phyloP scores from a whole-genome alignment of 2,113 vertebrate genomes.

The Oreocharis arfaki region DNA sequence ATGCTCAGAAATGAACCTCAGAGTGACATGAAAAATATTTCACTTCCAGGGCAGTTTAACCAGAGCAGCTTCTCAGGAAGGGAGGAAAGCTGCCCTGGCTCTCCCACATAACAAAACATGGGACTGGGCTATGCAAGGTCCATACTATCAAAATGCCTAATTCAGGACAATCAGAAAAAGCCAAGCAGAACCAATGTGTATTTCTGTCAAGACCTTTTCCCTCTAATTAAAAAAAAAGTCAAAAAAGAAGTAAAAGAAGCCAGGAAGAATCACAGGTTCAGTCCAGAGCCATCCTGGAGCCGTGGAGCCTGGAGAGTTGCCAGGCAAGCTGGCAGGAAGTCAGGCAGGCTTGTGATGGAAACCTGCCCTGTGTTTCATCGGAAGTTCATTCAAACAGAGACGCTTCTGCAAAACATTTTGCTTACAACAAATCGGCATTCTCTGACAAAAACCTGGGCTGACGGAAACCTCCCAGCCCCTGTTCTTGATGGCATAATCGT shows the following conservation, averaged over 20 bases:
- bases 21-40: background rate
- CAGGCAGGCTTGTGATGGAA: constrained; percentile 8
- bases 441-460: constrained; percentile 29
- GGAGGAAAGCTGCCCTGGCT: background rate
- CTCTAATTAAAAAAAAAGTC: background rate
- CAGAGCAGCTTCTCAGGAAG: background rate
- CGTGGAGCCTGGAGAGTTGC: background rate
- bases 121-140: background rate
- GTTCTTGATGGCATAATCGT: background rate
- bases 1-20: background rate
- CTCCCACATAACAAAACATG: background rate
- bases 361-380: constrained; percentile 30
- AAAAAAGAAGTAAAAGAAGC: background rate
- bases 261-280: constrained; percentile 37
- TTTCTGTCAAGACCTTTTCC: background rate
- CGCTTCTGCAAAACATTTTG: background rate
- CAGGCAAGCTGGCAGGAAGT: constrained; percentile 49
- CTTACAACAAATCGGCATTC: background rate
- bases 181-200: background rate
- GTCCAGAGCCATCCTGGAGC: background rate
- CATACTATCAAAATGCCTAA: background rate
- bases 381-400: constrained; percentile 50
- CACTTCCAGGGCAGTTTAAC: background rate
- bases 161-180: background rate
- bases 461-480: background rate